These are phyloP conservation scores for Busseola fusca DNA, from an alignment of 2,888 invertebrate genomes.

Conservation along the genomic window DNA sequence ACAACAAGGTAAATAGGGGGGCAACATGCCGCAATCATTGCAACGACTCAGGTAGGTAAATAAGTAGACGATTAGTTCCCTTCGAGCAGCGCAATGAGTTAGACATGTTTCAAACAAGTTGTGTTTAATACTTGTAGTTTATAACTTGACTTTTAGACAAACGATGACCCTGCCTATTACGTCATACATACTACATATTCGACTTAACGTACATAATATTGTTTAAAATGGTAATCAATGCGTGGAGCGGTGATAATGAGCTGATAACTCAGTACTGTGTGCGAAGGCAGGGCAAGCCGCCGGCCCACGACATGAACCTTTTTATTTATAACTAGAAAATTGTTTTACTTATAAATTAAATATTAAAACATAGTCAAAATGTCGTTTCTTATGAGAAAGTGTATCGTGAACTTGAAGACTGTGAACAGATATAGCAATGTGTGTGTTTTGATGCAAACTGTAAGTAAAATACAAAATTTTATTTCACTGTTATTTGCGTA, in stretches of 20 bases:
- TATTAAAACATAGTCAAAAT: conserved; percentile 63
- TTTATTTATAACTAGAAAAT: conserved; percentile 30
- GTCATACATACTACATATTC: conserved; percentile 65
- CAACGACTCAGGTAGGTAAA: conserved; percentile 15
- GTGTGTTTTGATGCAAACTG: conserved; percentile 70
- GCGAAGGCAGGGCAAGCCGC: conserved; percentile 63
- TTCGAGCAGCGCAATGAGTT: conserved; percentile 3
- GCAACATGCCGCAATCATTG: conserved; percentile 14
- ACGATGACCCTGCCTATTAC: conserved; percentile 69
- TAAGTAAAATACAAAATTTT: conserved; percentile 68
- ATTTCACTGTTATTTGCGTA: conserved; percentile 2
- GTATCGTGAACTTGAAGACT: conserved; percentile 74
- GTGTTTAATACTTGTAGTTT: conserved; percentile 8
- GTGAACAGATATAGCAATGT: conserved; percentile 73
- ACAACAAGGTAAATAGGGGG: conserved; percentile 23
- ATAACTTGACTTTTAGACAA: conserved; percentile 49
- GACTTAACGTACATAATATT: conserved; percentile 68
- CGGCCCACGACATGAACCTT: conserved; percentile 65
- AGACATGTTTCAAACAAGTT: conserved; percentile 31
- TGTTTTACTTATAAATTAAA: conserved; percentile 12
- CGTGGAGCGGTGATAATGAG: conserved; percentile 74
- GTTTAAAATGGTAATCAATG: conserved; percentile 80
- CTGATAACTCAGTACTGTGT: conserved; percentile 79
- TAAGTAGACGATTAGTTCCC: conserved; percentile 21
- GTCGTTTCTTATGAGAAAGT: conserved; percentile 79